Evolutionary conservation across 2,797 vertebrate genomes (phyloP), one percentile per base, ranked within the genome.

Genomic region (Rhinogobio ventralis): DNA sequence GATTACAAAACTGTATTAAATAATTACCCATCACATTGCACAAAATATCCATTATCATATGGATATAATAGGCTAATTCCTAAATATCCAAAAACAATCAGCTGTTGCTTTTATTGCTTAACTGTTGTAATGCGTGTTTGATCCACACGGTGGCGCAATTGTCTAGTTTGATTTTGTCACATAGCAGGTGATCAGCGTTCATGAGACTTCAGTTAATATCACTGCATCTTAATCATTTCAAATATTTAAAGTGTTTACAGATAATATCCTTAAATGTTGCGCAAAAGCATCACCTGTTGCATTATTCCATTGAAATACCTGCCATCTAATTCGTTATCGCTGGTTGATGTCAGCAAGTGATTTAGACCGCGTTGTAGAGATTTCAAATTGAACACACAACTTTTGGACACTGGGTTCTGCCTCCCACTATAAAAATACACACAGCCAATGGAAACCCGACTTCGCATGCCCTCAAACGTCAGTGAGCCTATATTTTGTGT

Each of bases 381-480:
- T 68, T 53, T 69, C 6, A 80, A 19, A 25, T 0, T 25, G 46
- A 81, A n/a, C n/a, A n/a, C n/a, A n/a, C n/a, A n/a, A 42, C 67
- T 53, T 64, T 13, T 45, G n/a, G 11, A 53, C 14, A 2, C 25
- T 49, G 10, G 53, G 74, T 68, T 42, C 33, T 30, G 17, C 36
- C 51, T 69, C 17, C 17, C 14, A 20, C 42, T n/a, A 15, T 57
- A 39, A 42, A 42, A 36, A 2, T 42, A 7, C 25, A 33, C 20
- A 39, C 28, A 82, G 69, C 42, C 80, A 82, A 53, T 75, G 42
- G 51, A 81, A 66, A 66, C 30, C 45, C 71, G 6, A 51, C 45
- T 51, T 36, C 14, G 13, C 45, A 36, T 36, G 14, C 10, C 1
- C 36, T 62, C 39, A 30, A 10, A 72, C n/a, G 69, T 49, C 39